phyloP scores from a whole-genome alignment of 1,140 invertebrate species.

The Lordiphosa clarofinis region DNA sequence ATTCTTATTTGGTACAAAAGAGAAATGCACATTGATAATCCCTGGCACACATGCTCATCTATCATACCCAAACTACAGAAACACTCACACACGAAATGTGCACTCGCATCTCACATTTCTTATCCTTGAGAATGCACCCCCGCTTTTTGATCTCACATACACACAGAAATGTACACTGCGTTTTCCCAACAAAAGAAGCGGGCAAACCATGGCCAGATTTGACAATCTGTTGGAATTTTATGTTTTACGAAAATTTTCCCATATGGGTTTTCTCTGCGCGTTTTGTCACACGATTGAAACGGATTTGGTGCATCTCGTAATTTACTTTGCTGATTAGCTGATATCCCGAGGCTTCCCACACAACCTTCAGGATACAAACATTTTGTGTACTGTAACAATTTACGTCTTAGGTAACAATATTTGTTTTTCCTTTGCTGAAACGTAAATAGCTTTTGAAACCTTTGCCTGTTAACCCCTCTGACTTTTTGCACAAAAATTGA shows the following conservation, averaged over 20 bases:
- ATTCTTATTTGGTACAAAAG: conserved; percentile 14
- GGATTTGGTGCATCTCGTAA: conserved; percentile 7
- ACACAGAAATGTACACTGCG: not conserved
- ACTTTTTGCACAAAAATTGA: too few relatives aligned
- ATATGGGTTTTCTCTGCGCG: conserved; percentile 7
- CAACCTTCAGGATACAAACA: too few relatives aligned
- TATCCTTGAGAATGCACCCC: conserved; percentile 23
- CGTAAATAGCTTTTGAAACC: too few relatives aligned
- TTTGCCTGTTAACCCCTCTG: too few relatives aligned
- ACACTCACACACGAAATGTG: conserved; percentile 3
- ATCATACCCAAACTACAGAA: not conserved
- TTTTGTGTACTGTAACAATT: too few relatives aligned
- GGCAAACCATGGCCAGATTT: not conserved
- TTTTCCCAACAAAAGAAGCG: conserved; percentile 7
- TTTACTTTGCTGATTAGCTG: conserved; percentile 6
- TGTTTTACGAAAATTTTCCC: conserved; percentile 10
- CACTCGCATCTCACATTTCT: conserved; percentile 8
- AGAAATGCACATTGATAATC: conserved; percentile 8
- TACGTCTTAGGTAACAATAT: too few relatives aligned
- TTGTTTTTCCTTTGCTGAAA: too few relatives aligned
- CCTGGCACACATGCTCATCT: conserved; percentile 2
- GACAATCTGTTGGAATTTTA: conserved; percentile 6
- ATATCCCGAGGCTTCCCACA: conserved; percentile 3
- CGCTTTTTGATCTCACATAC: not conserved
- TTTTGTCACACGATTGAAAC: conserved; percentile 8